Percentiles rank a stretch among this genome's conserved stretches.
Conservation (phyloP, 1,140 invertebrate species). For the Globodera ellingtonae region DNA sequence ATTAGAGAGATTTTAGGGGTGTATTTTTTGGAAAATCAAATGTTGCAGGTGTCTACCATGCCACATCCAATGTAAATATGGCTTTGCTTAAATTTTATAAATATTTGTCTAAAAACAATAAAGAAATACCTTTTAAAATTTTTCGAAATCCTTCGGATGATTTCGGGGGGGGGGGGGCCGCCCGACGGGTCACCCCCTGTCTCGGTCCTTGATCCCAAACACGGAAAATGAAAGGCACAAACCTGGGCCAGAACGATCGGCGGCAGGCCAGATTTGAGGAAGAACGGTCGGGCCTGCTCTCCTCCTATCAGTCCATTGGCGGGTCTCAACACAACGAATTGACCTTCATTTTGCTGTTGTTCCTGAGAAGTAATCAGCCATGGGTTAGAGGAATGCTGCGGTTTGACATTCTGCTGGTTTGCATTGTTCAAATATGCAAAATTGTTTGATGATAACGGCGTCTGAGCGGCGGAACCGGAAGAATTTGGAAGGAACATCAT, state of each 20-base stretch:
- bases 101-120: too few relatives aligned
- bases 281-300: slow-evolving; percentile 49
- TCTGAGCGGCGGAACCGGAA: background rate
- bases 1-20: too few relatives aligned
- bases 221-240: slow-evolving; percentile 82
- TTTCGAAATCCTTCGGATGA: too few relatives aligned
- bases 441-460: background rate
- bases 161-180: too few relatives aligned
- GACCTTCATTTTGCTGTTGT: slow-evolving; percentile 40
- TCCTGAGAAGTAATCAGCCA: slow-evolving; percentile 31
- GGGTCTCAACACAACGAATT: slow-evolving; percentile 49
- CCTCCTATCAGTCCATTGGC: slow-evolving; percentile 42
- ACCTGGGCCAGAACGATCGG: slow-evolving; percentile 73
- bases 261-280: slow-evolving; percentile 46
- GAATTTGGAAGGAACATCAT: background rate
- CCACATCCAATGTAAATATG: too few relatives aligned
- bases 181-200: slow-evolving; percentile 28
- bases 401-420: background rate
- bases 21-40: too few relatives aligned
- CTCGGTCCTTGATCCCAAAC: slow-evolving; percentile 73
- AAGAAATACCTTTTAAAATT: too few relatives aligned
- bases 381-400: slow-evolving; percentile 15
- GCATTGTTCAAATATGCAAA: slow-evolving; percentile 6
- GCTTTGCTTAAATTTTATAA: too few relatives aligned
- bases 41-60: too few relatives aligned